Evolutionary conservation across 2,113 vertebrate species (phyloP).

Genomic region (Nerophis ophidion): DNA sequence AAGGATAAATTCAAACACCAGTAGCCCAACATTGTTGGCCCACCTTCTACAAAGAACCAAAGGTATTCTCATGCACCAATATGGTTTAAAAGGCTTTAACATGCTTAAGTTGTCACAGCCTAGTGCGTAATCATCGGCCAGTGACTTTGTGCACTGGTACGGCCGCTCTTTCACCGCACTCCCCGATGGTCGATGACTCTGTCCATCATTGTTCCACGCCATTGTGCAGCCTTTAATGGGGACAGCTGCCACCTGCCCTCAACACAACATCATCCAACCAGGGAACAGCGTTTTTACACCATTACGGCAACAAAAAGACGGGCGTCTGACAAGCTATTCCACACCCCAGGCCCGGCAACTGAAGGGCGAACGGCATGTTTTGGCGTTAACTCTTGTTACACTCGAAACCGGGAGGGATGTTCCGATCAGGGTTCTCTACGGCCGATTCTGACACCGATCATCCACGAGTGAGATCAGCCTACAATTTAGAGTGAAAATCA

Average conservation of each 20-base stretch:
- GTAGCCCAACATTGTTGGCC: no score
- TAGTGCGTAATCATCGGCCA: constrained; percentile 34
- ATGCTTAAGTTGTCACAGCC: no score
- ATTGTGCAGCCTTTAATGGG: constrained; percentile 67
- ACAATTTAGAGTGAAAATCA: no score
- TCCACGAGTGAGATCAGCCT: no score
- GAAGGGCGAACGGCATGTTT: background rate
- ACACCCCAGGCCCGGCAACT: constrained; percentile 12
- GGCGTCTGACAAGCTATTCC: constrained; percentile 42
- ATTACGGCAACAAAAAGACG: constrained; percentile 39
- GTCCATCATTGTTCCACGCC: constrained; percentile 68
- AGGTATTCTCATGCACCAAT: no score
- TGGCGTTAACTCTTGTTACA: no score
- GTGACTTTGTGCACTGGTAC: constrained; percentile 63
- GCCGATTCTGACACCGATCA: no score
- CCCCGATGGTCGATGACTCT: constrained; percentile 62
- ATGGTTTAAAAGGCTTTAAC: no score
- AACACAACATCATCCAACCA: constrained; percentile 52
- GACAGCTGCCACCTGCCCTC: constrained; percentile 69
- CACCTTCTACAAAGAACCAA: no score
- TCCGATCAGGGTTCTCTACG: no score
- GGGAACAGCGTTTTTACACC: constrained; percentile 44
- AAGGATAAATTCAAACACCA: no score
- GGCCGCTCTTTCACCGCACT: constrained; percentile 59
- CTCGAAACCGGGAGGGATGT: no score